Conservation (phyloP, 2,888 invertebrate genomes). For the Gnatocerus cornutus region DNA sequence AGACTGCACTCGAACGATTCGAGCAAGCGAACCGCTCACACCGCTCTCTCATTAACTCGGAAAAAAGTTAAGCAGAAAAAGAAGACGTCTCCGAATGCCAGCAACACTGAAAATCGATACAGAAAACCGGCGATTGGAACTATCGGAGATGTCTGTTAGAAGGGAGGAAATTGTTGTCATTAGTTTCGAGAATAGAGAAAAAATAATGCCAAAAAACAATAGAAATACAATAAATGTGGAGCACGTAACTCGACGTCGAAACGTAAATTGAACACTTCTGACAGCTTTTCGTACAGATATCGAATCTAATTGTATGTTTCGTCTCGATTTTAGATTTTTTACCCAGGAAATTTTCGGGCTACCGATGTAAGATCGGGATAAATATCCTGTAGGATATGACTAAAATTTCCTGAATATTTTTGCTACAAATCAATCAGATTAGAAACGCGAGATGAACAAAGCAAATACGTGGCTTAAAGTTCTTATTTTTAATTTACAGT, state of each 20-base stretch:
- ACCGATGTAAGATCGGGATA: slow-evolving; percentile 25
- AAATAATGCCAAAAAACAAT: slow-evolving; percentile 13
- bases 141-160: slow-evolving; percentile 22
- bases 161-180: slow-evolving; percentile 32
- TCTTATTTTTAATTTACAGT: no score
- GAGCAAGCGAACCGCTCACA: slow-evolving; percentile 52
- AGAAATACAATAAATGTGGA: slow-evolving; percentile 2
- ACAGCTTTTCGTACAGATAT: neutral
- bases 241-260: neutral
- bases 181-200: slow-evolving; percentile 17
- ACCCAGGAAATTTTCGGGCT: slow-evolving; percentile 16
- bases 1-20: slow-evolving; percentile 51
- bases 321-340: no score
- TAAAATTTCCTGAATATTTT: slow-evolving; percentile 36
- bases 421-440: slow-evolving; percentile 19
- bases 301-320: no score
- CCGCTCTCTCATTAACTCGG: slow-evolving; percentile 55
- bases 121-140: slow-evolving; percentile 35
- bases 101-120: slow-evolving; percentile 51
- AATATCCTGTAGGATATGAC: slow-evolving; percentile 37
- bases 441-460: neutral
- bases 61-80: slow-evolving; percentile 53
- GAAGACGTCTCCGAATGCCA: slow-evolving; percentile 49
- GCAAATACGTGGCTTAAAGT: no score
- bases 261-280: neutral